A percentile compares a stretch with the other conserved stretches of the same genome.
Conservation (phyloP, 1,140 invertebrate species). For the Brachionus calyciflorus region DNA sequence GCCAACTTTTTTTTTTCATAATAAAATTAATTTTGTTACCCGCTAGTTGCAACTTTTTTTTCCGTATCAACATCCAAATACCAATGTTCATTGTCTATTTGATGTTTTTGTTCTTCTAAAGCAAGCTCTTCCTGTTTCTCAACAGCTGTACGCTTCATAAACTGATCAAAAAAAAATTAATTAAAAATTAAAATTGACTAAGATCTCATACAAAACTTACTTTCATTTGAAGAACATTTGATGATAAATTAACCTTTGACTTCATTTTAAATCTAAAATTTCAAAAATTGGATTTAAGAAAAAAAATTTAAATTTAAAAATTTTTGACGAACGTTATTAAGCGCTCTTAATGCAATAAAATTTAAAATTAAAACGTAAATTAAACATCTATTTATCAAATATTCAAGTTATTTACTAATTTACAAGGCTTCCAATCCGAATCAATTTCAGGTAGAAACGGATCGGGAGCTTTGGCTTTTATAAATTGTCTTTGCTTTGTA, state of each 20-base stretch:
- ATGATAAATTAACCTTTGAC: slow-evolving; percentile 18
- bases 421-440: neutral
- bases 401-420: slow-evolving; percentile 25
- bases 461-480: slow-evolving; percentile 35
- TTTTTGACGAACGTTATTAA: neutral
- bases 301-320: neutral
- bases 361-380: neutral
- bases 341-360: neutral
- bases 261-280: slow-evolving; percentile 40
- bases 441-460: slow-evolving; percentile 41
- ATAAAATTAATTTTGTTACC: neutral
- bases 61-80: neutral
- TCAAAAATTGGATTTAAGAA: neutral
- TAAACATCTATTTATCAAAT: neutral
- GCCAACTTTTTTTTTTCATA: neutral
- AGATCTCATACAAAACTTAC: neutral
- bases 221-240: slow-evolving; percentile 45
- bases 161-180: neutral
- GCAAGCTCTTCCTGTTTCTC: slow-evolving; percentile 34
- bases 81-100: slow-evolving; percentile 44
- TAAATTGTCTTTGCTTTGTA: slow-evolving; percentile 1
- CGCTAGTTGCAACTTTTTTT: slow-evolving; percentile 11
- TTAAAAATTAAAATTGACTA: neutral
- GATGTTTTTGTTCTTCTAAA: slow-evolving; percentile 13
- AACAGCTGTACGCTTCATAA: slow-evolving; percentile 32